Evolutionary conservation across 2,797 vertebrate genomes (phyloP).

Genomic region (Tachyglossus aculeatus): DNA sequence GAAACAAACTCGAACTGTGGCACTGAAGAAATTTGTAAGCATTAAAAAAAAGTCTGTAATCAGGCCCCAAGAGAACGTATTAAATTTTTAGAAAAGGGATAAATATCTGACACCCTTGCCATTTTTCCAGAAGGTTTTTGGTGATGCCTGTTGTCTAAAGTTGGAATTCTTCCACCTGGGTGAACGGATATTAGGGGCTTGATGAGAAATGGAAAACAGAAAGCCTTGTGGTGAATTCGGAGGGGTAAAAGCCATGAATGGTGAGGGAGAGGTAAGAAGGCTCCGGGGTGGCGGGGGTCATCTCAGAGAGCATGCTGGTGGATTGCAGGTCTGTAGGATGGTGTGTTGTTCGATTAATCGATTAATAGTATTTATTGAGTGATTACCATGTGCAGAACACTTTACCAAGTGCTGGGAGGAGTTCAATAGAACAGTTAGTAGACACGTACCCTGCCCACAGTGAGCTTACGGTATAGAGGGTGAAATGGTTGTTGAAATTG

Average conservation of each 20-base stretch:
- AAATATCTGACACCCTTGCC: conserved; percentile 72
- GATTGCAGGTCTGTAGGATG: not conserved
- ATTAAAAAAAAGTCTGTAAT: conserved; percentile 79
- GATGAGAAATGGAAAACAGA: not conserved
- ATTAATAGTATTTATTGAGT: too few relatives aligned
- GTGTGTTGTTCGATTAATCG: too few relatives aligned
- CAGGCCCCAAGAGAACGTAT: conserved; percentile 71
- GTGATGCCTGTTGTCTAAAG: conserved; percentile 58
- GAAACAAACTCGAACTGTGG: conserved; percentile 74
- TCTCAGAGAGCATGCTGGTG: not conserved
- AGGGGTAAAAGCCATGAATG: too few relatives aligned
- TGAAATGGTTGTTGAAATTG: too few relatives aligned
- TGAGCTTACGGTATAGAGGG: too few relatives aligned
- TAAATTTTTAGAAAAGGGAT: conserved; percentile 74
- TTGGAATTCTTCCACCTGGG: conserved; percentile 22
- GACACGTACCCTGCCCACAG: too few relatives aligned
- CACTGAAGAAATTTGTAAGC: conserved; percentile 74
- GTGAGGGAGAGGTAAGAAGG: too few relatives aligned
- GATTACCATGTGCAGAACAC: too few relatives aligned
- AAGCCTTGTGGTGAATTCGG: too few relatives aligned
- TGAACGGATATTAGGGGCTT: conserved; percentile 1
- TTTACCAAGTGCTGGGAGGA: too few relatives aligned
- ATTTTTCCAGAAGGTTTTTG: conserved; percentile 64
- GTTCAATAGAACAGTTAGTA: too few relatives aligned
- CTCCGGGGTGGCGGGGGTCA: not conserved